Percentiles rank a stretch among this genome's conserved stretches.
phyloP scores from a whole-genome alignment of 1,140 invertebrate species.

The Rhopalosiphum padi region DNA sequence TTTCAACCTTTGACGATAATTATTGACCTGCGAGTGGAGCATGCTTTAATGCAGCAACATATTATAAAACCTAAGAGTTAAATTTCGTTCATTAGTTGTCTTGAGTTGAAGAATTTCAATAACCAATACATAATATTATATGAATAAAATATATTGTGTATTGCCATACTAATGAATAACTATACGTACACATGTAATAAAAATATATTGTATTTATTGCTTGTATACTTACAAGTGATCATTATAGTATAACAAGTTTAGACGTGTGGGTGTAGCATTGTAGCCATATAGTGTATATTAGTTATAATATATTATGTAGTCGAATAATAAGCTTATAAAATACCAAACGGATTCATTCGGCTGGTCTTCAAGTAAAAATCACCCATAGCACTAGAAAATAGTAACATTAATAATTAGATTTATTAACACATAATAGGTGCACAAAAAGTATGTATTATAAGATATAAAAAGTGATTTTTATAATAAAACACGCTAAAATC shows the following conservation, averaged over 20 bases:
- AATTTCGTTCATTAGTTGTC: not conserved
- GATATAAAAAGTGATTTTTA: not conserved
- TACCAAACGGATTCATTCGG: not conserved
- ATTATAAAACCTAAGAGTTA: not conserved
- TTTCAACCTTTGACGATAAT: not conserved
- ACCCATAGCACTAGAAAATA: not conserved
- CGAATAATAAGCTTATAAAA: not conserved
- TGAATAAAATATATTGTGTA: not conserved
- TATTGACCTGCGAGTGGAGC: not conserved
- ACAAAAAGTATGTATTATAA: too few species aligned
- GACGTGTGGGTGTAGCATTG: not conserved
- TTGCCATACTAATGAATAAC: too few species aligned
- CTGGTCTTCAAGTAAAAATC: not conserved
- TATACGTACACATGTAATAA: too few species aligned
- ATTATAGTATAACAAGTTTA: not conserved
- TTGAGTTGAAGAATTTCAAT: not conserved
- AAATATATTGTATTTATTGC: too few species aligned
- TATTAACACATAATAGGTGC: not conserved
- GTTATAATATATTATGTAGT: not conserved
- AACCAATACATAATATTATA: not conserved
- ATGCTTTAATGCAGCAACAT: not conserved
- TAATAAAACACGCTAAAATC: not conserved
- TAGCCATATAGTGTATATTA: too few species aligned
- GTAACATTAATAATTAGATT: not conserved
- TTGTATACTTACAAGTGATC: not conserved